Base-by-base conservation (phyloP, 1,140 invertebrate species). In the Drosophila seguyi region DNA sequence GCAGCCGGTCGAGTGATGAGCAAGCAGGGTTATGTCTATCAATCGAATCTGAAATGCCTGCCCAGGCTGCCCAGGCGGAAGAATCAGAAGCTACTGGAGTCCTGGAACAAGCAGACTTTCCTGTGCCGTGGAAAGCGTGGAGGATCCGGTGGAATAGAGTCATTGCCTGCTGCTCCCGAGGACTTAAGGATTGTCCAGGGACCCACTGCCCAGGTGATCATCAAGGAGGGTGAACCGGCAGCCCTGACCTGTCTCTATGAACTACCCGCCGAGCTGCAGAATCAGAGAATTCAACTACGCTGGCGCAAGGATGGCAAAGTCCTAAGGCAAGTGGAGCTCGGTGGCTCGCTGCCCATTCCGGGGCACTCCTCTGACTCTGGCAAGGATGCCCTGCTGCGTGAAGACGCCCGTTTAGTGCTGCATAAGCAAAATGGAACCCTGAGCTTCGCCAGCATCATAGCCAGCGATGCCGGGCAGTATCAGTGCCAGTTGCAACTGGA, bases 221-320 rank as follows among this genome's bases (percentile, higher is more conserved):
- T 95, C 11, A 94, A 96, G 80, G 97, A 97, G 91, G 96, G 95
- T 27, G 94, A 95, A n/a, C 80, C 93, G 2, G 95, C 94, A 0
- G 93, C 93, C 0, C 92, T 97, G n/a, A 93, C 88, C 5, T 97
- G 97, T 88, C 92, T 94, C 14, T 96, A 95, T 63, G 93, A 93
- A 2, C 95, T 95, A 1, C 94, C 94, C 62, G 78, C 56, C 6
- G 93, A 94, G 29, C 66, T 90, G 45, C 84, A 91, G 44, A 85
- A 74, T 29, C 82, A 92, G 25, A 73, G 74, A 1, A 67, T 91
- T 0, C 75, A 83, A 16, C 94, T 96, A 14, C 94, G 94, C n/a
- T 97, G 97, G 97, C 92, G 95, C 22, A 96, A 96, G 86, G 95
- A 97, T 88, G 95, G 94, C 6, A 94, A 95, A 66, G 82, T 93